Evolutionary conservation across 1,140 invertebrate species (phyloP).

Genomic region (Lethocerus indicus): DNA sequence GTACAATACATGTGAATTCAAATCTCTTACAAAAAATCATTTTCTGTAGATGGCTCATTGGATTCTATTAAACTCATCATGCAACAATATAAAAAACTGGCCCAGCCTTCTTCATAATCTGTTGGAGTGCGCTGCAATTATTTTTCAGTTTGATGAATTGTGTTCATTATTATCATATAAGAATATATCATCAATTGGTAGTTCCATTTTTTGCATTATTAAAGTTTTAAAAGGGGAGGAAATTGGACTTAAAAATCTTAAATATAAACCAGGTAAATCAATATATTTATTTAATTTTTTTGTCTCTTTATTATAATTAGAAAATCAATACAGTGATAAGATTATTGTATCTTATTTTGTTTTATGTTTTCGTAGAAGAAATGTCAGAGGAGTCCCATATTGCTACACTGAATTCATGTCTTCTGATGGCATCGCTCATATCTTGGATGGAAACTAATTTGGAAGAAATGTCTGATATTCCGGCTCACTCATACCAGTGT

Average conservation of each 20-base stretch:
- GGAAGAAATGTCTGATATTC: constrained; percentile 23
- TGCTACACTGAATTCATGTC: too few species aligned
- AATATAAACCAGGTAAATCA: not conserved
- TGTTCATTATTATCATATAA: constrained; percentile 2
- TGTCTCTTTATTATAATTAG: too few species aligned
- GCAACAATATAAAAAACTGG: constrained; percentile 2
- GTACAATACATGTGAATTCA: too few species aligned
- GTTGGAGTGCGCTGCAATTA: constrained; percentile 9
- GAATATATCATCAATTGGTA: constrained; percentile 9
- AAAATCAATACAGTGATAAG: too few species aligned
- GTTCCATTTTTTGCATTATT: constrained; percentile 4
- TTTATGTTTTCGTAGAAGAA: too few species aligned
- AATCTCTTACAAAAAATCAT: too few species aligned
- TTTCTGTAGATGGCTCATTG: constrained; percentile 7
- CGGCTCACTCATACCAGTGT: constrained; percentile 15
- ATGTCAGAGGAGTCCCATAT: too few species aligned
- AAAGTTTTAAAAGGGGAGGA: constrained; percentile 4
- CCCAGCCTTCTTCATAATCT: constrained; percentile 5
- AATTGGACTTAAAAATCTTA: constrained; percentile 6
- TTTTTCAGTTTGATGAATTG: constrained; percentile 4
- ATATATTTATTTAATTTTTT: too few species aligned
- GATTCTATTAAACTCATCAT: not conserved
- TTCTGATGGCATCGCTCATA: constrained; percentile 29
- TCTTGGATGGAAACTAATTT: constrained; percentile 30
- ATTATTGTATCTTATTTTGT: too few species aligned